phyloP scores from a whole-genome alignment of 2,888 invertebrate genomes.

The Lumbricus terrestris region DNA sequence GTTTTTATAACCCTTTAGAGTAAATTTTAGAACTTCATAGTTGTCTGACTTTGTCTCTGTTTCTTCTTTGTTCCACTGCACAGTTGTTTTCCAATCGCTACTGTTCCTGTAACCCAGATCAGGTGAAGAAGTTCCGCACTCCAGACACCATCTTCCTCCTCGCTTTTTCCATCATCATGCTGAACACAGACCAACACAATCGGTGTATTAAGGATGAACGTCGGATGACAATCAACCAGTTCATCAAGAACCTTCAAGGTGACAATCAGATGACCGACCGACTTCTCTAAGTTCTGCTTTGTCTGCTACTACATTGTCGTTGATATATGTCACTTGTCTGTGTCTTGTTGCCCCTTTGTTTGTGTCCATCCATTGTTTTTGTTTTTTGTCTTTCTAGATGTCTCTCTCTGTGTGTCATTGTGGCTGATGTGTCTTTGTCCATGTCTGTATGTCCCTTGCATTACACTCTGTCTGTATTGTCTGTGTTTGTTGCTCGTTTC shows the following conservation, averaged over 20 bases:
- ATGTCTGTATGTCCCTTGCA: not conserved
- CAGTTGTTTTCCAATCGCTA: slow-evolving; percentile 81
- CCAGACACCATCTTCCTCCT: slow-evolving; percentile 72
- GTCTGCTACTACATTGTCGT: not conserved
- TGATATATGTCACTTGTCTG: not conserved
- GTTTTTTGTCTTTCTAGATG: not conserved
- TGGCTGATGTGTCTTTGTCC: not conserved
- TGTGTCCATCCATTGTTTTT: not conserved
- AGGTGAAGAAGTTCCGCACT: slow-evolving; percentile 70
- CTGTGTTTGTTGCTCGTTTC: not conserved
- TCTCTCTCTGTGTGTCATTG: not conserved
- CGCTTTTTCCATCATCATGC: slow-evolving; percentile 88
- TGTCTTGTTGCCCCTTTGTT: not conserved
- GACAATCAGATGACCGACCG: slow-evolving; percentile 22
- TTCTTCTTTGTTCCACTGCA: not conserved
- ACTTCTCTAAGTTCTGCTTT: not conserved
- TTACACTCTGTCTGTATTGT: not conserved
- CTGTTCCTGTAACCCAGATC: slow-evolving; percentile 88
- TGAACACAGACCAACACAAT: slow-evolving; percentile 96
- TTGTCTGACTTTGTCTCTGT: not conserved
- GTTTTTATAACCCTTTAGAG: too few species aligned
- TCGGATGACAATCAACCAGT: slow-evolving; percentile 93
- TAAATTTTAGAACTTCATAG: too few species aligned
- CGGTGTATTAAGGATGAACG: slow-evolving; percentile 85
- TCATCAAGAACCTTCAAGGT: slow-evolving; percentile 86